These are phyloP conservation scores for Drosophila stalkeri DNA, from an alignment of 2,888 invertebrate genomes.

Conservation along the genomic window DNA sequence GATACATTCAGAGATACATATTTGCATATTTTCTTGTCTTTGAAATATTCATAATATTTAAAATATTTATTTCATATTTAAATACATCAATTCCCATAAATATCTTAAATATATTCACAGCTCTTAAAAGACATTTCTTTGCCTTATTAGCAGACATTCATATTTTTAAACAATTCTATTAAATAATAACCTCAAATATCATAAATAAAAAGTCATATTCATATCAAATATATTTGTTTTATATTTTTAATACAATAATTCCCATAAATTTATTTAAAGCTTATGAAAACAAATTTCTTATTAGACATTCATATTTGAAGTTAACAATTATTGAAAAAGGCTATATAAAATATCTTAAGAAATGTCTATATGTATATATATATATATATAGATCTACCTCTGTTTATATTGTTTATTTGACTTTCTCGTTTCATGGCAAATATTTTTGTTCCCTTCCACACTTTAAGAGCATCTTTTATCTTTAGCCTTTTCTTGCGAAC, in stretches of 20 bases:
- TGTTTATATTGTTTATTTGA: neutral
- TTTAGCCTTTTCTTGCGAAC: neutral
- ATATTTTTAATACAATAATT: conserved; percentile 3
- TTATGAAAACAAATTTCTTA: neutral
- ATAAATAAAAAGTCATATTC: neutral
- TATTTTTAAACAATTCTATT: conserved; percentile 1
- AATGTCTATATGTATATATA: neutral
- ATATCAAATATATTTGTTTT: neutral
- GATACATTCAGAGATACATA: too few relatives aligned
- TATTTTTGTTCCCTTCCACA: neutral
- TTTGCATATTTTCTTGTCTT: conserved; percentile 10
- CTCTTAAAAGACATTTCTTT: neutral
- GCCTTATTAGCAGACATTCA: conserved; percentile 4
- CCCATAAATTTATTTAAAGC: conserved; percentile 1
- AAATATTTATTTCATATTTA: conserved; percentile 3
- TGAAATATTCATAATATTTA: neutral
- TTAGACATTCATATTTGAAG: neutral
- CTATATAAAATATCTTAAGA: neutral
- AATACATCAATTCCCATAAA: neutral
- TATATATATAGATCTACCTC: neutral
- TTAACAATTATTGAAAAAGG: conserved; percentile 8
- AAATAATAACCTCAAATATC: neutral
- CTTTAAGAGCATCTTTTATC: neutral
- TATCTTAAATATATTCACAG: neutral
- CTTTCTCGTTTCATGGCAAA: neutral